A percentile compares a stretch with the other conserved stretches of the same genome.
phyloP scores from a whole-genome alignment of 1,140 invertebrate genomes.

The Yoshiicerus persimilis region DNA sequence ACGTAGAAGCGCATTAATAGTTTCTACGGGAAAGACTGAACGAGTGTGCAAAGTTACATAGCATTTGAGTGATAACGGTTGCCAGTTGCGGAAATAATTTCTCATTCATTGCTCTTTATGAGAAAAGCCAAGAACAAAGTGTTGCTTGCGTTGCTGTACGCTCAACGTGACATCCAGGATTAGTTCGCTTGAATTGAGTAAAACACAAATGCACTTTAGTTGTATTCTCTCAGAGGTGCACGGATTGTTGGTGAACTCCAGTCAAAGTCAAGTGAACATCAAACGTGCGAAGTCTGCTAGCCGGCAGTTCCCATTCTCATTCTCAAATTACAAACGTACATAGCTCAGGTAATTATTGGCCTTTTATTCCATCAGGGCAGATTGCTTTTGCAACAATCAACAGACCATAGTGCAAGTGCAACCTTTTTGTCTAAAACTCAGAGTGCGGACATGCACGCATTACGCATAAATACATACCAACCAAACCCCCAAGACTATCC shows the following conservation, averaged over 20 bases:
- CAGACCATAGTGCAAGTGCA: not conserved
- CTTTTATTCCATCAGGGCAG: not conserved
- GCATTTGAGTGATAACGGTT: not conserved
- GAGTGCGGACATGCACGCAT: not conserved
- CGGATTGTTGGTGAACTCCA: not conserved
- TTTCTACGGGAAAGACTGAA: not conserved
- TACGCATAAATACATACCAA: not conserved
- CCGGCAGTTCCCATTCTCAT: constrained; percentile 14
- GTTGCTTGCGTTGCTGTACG: not conserved
- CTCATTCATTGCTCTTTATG: not conserved
- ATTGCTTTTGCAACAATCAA: not conserved
- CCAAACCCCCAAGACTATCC: not conserved
- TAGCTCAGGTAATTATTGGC: not conserved
- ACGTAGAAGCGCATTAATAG: not conserved
- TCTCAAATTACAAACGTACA: constrained; percentile 8
- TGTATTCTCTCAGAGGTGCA: not conserved
- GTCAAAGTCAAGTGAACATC: not conserved
- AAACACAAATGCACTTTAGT: not conserved
- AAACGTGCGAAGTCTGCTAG: constrained; percentile 2
- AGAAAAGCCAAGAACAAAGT: not conserved
- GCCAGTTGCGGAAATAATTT: constrained; percentile 11
- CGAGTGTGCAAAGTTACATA: not conserved
- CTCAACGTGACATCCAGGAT: not conserved
- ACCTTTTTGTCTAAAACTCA: not conserved
- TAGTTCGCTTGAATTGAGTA: not conserved